Percentiles rank a stretch among this genome's conserved stretches.
Conservation (phyloP, 2,797 vertebrate genomes). For the Sebastiscus tertius region DNA sequence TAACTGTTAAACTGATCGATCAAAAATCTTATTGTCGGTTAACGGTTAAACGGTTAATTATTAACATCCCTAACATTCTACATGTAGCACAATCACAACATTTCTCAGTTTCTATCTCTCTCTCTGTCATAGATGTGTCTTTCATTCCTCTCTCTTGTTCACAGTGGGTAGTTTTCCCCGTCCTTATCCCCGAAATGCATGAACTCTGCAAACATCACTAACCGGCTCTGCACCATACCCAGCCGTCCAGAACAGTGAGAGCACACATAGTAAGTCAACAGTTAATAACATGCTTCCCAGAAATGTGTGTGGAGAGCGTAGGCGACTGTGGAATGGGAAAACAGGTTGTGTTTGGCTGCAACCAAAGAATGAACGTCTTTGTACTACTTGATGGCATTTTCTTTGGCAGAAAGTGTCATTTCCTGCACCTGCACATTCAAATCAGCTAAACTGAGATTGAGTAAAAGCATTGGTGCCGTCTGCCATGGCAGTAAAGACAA, state of each 20-base stretch:
- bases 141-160: background rate
- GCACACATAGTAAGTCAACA: conserved; percentile 11
- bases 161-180: background rate
- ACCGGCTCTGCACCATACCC: background rate
- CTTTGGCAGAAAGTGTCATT: background rate
- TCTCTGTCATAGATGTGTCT: background rate
- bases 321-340: background rate
- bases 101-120: background rate
- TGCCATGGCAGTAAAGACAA: background rate
- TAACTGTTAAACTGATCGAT: background rate
- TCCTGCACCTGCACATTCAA: background rate
- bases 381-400: background rate
- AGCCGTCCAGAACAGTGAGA: background rate
- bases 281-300: background rate
- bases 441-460: background rate
- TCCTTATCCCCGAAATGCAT: background rate
- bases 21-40: background rate
- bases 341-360: background rate
- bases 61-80: background rate
- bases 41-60: background rate
- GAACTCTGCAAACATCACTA: conserved; percentile 25
- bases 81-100: background rate
- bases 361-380: background rate
- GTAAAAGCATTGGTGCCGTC: background rate
- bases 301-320: background rate